A percentile compares a stretch with the other conserved stretches of the same genome.
phyloP scores from a whole-genome alignment of 2,113 vertebrate species.

The Marmota monax region DNA sequence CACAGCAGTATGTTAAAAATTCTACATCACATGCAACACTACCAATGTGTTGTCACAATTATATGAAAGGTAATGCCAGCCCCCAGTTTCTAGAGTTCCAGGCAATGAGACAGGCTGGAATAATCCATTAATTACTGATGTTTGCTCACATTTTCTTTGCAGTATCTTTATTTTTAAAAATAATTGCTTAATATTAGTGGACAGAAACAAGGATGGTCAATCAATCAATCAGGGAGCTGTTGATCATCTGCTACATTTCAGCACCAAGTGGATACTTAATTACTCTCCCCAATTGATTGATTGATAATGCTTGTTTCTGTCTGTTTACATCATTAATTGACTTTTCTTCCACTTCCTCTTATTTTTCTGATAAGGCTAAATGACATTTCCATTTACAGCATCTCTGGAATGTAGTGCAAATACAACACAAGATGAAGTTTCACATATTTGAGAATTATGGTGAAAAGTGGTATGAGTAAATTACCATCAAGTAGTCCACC shows the following conservation, averaged over 20 bases:
- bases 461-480: neutral
- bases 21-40: neutral
- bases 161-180: neutral
- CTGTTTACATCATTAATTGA: neutral
- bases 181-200: neutral
- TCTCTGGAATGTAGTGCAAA: neutral
- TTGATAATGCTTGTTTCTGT: neutral
- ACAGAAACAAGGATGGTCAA: neutral
- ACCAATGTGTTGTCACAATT: neutral
- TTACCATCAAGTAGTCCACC: neutral
- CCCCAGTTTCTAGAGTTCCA: neutral
- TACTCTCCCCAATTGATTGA: too few species aligned
- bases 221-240: neutral
- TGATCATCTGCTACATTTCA: neutral
- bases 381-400: neutral
- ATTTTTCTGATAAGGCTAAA: neutral
- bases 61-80: neutral
- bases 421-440: neutral
- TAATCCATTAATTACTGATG: neutral
- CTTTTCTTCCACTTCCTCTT: neutral
- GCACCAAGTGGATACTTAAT: neutral
- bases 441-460: neutral
- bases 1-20: neutral
- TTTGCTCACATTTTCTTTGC: neutral
- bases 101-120: neutral